These are phyloP conservation scores for Ophiodon elongatus DNA, from an alignment of 2,113 vertebrate species.

Conservation along the genomic window DNA sequence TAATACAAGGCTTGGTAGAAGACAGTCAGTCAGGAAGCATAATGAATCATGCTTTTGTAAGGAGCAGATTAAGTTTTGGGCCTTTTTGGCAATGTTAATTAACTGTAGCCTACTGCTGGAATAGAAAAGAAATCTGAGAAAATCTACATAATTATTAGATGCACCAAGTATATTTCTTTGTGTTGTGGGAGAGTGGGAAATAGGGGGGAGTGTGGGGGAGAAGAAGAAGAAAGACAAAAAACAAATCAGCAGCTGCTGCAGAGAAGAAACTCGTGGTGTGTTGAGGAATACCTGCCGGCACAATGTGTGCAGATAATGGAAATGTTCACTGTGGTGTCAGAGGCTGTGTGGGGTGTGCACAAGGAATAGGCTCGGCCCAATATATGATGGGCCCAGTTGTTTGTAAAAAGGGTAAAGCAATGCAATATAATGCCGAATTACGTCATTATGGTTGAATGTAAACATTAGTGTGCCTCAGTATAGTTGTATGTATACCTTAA, in stretches of 20 bases:
- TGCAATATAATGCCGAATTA: neutral
- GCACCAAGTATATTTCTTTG: neutral
- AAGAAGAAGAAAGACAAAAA: no score
- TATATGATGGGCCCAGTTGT: no score
- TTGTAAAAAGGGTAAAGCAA: neutral
- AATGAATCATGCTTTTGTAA: neutral
- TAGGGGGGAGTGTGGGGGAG: no score
- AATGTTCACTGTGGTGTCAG: neutral
- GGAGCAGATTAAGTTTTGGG: neutral
- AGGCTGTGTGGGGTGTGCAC: neutral
- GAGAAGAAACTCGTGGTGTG: no score
- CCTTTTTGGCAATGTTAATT: neutral
- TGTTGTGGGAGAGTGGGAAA: neutral
- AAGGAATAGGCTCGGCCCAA: neutral
- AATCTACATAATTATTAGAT: neutral
- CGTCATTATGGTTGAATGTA: neutral
- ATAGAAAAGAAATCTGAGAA: neutral
- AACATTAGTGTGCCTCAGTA: neutral
- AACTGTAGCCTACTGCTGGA: neutral
- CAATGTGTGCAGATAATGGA: neutral
- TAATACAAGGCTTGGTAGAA: no score
- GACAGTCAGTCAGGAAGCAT: neutral
- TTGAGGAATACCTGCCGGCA: neutral
- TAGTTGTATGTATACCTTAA: neutral
- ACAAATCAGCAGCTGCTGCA: no score